phyloP scores from a whole-genome alignment of 30 jellyfish, hydroid and myxozoan genomes.

The Aurelia aurita region DNA sequence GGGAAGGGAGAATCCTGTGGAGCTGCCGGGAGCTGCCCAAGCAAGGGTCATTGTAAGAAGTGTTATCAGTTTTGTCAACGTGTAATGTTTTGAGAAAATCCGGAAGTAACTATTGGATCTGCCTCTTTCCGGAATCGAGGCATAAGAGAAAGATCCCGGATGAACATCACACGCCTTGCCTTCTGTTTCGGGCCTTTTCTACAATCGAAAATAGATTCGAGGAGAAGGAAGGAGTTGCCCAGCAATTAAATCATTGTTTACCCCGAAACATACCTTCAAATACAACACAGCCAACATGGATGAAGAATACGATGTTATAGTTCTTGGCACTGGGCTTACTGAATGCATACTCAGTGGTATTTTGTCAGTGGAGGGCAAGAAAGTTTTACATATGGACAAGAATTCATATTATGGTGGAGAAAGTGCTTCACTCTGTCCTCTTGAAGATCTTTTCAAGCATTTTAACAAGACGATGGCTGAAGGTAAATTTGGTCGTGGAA shows the following conservation, averaged over 20 bases:
- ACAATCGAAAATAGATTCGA: too few species aligned
- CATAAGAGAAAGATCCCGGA: constrained; percentile 64
- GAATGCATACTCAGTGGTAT: constrained; percentile 99
- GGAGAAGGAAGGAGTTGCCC: too few species aligned
- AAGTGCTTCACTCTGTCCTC: constrained; percentile 96
- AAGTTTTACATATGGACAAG: constrained; percentile 99
- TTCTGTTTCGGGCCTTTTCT: not conserved
- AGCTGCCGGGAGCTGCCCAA: too few species aligned
- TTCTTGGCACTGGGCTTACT: constrained; percentile 98
- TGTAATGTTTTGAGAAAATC: too few species aligned
- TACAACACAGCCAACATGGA: constrained; percentile 70
- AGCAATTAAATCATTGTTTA: too few species aligned
- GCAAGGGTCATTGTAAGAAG: too few species aligned
- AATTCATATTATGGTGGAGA: constrained; percentile 99
- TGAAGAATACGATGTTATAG: constrained; percentile 97
- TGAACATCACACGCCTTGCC: constrained; percentile 69
- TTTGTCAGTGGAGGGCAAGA: constrained; percentile 96
- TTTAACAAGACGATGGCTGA: constrained; percentile 73
- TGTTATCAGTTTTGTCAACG: too few species aligned
- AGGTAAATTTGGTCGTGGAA: constrained; percentile 94
- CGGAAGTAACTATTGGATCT: constrained; percentile 18
- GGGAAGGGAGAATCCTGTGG: too few species aligned
- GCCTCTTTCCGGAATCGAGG: constrained; percentile 48
- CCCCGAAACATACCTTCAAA: too few species aligned
- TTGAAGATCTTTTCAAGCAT: constrained; percentile 89